phyloP scores from a whole-genome alignment of 1,140 invertebrate species.

The Drosophila asahinai region DNA sequence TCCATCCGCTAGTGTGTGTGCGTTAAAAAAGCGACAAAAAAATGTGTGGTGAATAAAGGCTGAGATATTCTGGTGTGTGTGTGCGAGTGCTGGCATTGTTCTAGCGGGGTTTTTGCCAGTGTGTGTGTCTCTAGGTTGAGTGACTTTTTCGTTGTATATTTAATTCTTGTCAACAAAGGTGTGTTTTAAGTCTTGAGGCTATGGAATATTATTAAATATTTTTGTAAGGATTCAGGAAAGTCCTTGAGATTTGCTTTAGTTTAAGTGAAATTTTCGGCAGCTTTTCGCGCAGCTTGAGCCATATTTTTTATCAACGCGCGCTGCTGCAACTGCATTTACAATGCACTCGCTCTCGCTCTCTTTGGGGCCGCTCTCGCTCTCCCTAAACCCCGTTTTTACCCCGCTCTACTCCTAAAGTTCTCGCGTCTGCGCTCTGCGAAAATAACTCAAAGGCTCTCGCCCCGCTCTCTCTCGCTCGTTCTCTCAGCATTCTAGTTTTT shows the following conservation, averaged over 20 bases:
- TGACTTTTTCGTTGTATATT: constrained; percentile 24
- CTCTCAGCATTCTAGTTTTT: constrained; percentile 75
- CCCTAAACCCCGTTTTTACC: constrained; percentile 40
- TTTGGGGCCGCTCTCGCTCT: constrained; percentile 4
- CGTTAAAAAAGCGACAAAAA: constrained; percentile 63
- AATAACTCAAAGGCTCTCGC: constrained; percentile 59
- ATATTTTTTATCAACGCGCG: constrained; percentile 76
- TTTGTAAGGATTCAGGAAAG: background rate
- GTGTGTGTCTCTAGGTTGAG: constrained; percentile 24
- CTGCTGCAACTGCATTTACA: constrained; percentile 68
- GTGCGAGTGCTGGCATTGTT: constrained; percentile 35
- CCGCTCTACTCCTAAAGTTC: constrained; percentile 77
- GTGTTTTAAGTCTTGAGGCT: background rate
- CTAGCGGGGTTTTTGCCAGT: constrained; percentile 13
- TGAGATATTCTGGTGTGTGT: constrained; percentile 9
- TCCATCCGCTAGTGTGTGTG: constrained; percentile 39
- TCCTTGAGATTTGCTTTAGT: background rate
- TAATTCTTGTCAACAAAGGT: constrained; percentile 47
- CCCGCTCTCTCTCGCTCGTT: constrained; percentile 16
- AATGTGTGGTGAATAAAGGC: constrained; percentile 78
- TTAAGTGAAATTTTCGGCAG: constrained; percentile 62
- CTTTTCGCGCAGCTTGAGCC: constrained; percentile 66
- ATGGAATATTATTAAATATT: background rate
- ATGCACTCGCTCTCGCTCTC: constrained; percentile 43
- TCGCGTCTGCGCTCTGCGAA: constrained; percentile 71